A percentile compares a stretch with the other conserved stretches of the same genome.
Evolutionary conservation across 30 jellyfish, hydroid and myxozoan genomes (phyloP).

Genomic region (Hydra vulgaris): DNA sequence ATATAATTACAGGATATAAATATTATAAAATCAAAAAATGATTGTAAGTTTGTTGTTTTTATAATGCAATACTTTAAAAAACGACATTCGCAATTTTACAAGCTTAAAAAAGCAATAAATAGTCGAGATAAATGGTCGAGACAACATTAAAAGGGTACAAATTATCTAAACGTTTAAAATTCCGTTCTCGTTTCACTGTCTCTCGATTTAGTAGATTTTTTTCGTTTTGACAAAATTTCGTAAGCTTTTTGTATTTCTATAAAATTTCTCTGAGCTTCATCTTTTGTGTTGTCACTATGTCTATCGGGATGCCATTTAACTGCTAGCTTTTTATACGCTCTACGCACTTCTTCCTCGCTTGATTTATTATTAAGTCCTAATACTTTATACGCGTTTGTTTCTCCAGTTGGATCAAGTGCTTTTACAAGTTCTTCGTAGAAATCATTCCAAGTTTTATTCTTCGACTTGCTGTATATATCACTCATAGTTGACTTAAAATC

Average conservation of each 20-base stretch:
- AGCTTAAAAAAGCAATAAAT: too few relatives aligned
- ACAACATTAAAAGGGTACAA: neutral
- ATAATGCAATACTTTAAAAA: too few relatives aligned
- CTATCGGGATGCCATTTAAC: constrained; percentile 96
- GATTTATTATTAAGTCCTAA: constrained; percentile 67
- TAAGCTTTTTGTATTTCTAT: constrained; percentile 90
- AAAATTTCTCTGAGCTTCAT: constrained; percentile 60
- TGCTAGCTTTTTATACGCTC: constrained; percentile 51
- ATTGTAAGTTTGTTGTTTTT: too few relatives aligned
- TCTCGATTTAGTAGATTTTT: neutral
- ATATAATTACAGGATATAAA: too few relatives aligned
- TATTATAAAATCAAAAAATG: neutral
- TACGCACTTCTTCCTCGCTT: constrained; percentile 69
- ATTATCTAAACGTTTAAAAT: neutral
- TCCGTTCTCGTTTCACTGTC: constrained; percentile 1
- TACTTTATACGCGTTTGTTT: constrained; percentile 67
- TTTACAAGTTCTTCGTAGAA: constrained; percentile 68
- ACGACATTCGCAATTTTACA: too few relatives aligned
- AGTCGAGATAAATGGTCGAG: too few relatives aligned
- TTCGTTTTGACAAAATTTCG: constrained; percentile 34
- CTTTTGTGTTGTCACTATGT: constrained; percentile 44
- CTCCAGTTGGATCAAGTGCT: constrained; percentile 96
- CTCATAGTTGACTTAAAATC: constrained; percentile 76
- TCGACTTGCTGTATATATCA: constrained; percentile 69
- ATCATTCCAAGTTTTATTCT: constrained; percentile 67